Evolutionary conservation across 2,797 vertebrate genomes (phyloP).

Genomic region (Leptoclinus maculatus): DNA sequence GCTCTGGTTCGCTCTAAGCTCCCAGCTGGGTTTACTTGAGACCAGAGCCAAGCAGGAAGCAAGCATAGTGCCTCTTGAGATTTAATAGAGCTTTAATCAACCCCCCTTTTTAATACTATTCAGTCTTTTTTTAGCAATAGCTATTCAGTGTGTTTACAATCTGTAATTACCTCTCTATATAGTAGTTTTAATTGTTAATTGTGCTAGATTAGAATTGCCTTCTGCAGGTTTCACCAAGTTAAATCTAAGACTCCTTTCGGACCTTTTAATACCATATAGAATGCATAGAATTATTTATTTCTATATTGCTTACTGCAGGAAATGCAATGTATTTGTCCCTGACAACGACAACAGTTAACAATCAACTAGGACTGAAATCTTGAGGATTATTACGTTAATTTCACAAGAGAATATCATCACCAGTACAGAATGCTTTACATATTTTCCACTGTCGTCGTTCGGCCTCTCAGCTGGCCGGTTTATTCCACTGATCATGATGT

Average conservation of each 20-base stretch:
- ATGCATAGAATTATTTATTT: background rate
- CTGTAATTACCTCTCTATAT: background rate
- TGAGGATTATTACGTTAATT: background rate
- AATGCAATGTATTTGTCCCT: background rate
- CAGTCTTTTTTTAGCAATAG: background rate
- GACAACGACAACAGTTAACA: background rate
- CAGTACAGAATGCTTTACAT: background rate
- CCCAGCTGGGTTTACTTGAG: constrained; percentile 32
- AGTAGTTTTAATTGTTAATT: too few relatives aligned
- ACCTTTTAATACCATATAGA: background rate
- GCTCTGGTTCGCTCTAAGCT: constrained; percentile 10
- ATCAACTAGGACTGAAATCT: background rate
- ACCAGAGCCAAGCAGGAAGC: constrained; percentile 37
- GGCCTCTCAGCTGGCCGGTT: constrained; percentile 1
- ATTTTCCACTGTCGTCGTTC: background rate
- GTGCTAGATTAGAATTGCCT: background rate
- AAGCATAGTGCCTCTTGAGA: background rate
- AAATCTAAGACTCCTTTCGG: background rate
- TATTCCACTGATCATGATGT: constrained; percentile 31
- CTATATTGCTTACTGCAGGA: background rate
- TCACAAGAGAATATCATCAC: background rate
- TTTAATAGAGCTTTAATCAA: background rate
- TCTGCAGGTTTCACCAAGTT: background rate
- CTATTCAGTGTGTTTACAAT: background rate
- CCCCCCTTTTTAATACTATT: background rate